Conservation (phyloP, 2,888 invertebrate genomes). For the Lasioglossum morio region DNA sequence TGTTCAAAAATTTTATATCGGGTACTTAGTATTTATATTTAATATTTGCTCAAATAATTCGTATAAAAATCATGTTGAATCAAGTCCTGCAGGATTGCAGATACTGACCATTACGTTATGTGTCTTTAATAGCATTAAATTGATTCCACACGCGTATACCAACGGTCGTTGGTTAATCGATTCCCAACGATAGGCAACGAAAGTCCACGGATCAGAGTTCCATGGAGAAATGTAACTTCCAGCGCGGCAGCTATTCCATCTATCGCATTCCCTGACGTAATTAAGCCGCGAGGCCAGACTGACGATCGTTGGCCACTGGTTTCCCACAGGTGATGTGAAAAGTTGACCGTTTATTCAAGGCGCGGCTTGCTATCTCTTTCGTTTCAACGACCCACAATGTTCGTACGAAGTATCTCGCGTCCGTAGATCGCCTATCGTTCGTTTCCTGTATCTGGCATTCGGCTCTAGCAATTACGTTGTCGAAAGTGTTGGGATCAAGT, state of each 20-base stretch:
- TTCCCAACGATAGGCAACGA: not conserved
- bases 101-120: no score
- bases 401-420: constrained; percentile 12
- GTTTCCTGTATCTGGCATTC: constrained; percentile 19
- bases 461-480: constrained; percentile 4
- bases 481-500: not conserved
- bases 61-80: no score
- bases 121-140: no score
- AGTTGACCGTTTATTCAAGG: constrained; percentile 35
- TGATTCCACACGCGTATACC: not conserved
- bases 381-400: constrained; percentile 21
- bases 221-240: not conserved
- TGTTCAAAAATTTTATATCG: no score
- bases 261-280: constrained; percentile 39
- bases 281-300: constrained; percentile 27
- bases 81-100: no score
- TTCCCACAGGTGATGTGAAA: constrained; percentile 51
- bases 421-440: constrained; percentile 10
- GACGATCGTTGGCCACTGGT: constrained; percentile 42
- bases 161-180: not conserved
- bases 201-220: not conserved
- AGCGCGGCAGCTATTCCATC: constrained; percentile 1
- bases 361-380: constrained; percentile 50
- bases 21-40: no score
- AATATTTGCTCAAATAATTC: no score